Base-by-base conservation (phyloP, 2,888 invertebrate species). In the Aelia acuminata region DNA sequence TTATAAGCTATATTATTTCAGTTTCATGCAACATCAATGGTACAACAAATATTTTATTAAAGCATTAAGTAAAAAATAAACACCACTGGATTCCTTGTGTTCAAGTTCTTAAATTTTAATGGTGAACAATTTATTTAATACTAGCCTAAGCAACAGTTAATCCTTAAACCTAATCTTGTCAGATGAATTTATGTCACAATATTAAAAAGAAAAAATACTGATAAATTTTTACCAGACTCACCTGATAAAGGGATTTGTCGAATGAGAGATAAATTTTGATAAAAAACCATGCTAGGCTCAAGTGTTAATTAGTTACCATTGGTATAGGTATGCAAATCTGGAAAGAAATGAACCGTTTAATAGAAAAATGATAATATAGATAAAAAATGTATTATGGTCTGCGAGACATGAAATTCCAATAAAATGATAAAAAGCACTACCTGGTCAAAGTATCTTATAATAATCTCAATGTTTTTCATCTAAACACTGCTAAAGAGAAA, bases 211-310 rank as follows among this genome's bases (percentile, higher is more conserved):
- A n/a, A 26, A 26, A 26, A 13, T 13, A 43, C 0, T 43, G 11
- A 80, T n/a, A 22, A n/a, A n/a, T n/a, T 13, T 20, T 39, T 75
- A 26, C 10, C 3, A 8, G 22, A 3, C 80, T 80, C 43, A 80
- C 80, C 80, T 80, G 43, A n/a, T 43, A 43, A 80, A 80, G n/a
- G 31, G 31, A 63, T n/a, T 39, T 43, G 80, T n/a, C 43, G 43
- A 80, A 43, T n/a, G 39, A 80, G 43, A 8, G 39, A 22, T n/a
- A 80, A 80, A 43, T 80, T 43, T 80, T n/a, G 39, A 80, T 80
- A 18, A 39, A 80, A 80, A 80, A 80, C 43, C 80, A 80, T 80
- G 43, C 80, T 80, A 80, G 43, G 80, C n/a, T 43, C 10, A 80
- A 35, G 39, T 80, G 10, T 43, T 80, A 75, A 43, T 80, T 80